phyloP scores from a whole-genome alignment of 2,113 vertebrate species.

The Ancistrus triradiatus region DNA sequence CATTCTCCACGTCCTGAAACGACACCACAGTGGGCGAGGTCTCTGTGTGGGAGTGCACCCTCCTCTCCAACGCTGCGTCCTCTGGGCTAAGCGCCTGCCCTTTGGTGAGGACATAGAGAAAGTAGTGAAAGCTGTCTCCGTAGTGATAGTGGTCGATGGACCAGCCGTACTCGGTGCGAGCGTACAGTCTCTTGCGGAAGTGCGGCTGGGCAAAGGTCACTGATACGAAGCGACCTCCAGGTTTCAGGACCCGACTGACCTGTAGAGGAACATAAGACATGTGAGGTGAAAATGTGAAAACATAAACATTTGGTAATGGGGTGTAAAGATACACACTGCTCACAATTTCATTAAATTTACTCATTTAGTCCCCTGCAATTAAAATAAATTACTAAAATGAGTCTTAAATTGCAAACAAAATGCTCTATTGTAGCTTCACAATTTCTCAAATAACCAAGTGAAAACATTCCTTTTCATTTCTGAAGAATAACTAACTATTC shows the following conservation, averaged over 20 bases:
- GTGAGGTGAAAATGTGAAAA: too few species aligned
- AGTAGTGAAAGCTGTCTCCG: conserved; percentile 79
- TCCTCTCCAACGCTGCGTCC: conserved; percentile 69
- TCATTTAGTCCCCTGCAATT: too few species aligned
- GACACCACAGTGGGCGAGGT: neutral
- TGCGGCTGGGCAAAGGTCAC: conserved; percentile 84
- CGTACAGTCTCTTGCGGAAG: conserved; percentile 82
- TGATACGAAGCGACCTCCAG: conserved; percentile 81
- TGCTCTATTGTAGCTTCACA: too few species aligned
- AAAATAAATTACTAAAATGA: too few species aligned
- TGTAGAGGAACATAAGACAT: conserved; percentile 48
- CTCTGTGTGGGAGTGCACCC: conserved; percentile 48
- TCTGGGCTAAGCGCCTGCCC: conserved; percentile 70
- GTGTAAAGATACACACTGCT: too few species aligned
- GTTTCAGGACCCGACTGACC: conserved; percentile 82
- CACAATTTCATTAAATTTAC: too few species aligned
- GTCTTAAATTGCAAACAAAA: too few species aligned
- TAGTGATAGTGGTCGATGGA: conserved; percentile 76
- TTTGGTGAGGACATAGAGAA: conserved; percentile 83
- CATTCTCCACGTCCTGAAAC: conserved; percentile 59
- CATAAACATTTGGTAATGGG: too few species aligned
- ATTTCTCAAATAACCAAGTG: too few species aligned
- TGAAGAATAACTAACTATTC: too few species aligned
- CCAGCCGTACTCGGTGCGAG: conserved; percentile 76
- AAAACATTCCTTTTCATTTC: too few species aligned